Evolutionary conservation across 2,888 invertebrate species (phyloP), one percentile per base, ranked within the genome.

Genomic region (Copidosoma aretas): DNA sequence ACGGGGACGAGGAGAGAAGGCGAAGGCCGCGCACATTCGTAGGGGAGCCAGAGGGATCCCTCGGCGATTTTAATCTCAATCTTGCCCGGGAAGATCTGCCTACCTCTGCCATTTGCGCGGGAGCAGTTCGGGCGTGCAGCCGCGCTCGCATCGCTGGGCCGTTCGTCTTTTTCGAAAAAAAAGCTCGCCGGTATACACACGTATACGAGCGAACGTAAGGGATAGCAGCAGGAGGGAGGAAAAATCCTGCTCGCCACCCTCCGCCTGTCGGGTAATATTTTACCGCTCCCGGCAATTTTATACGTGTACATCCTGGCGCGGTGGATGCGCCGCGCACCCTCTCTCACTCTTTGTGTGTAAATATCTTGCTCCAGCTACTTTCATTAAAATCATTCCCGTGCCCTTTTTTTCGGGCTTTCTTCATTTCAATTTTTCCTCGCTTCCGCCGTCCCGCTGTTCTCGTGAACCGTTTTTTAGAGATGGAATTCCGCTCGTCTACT

Each of bases 41-140:
- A 3, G 32, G 8, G 32, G 32, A 8, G 32, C 39, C 19, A 25
- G 41, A 49, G n/a, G 39, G 43, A 19, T 59, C 53, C 43, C 41
- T 62, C 64, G 62, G 68, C 68, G 68, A 71, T 67, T 68, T 67
- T 78, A 82, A 84, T 86, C 74, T 73, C 71, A 68, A 62, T 86
- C 85, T 86, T 70, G 60, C 61, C 63, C 67, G 43, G 60, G 39
- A 46, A 61, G 59, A 24, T 56, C 54, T 67, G 60, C 57, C 64
- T 67, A 53, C 39, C 53, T 41, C 53, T 8, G 8, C 32, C 32
- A 32, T 32, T 32, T 41, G 21, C 62, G 41, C 53, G 52, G 10
- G 32, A 60, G 56, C 63, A 70, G 66, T 66, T 70, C 70, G 46
- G 63, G 70, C 70, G 70, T 70, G 43, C 32, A 8, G 57, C 70